Base-by-base conservation (phyloP, 2,797 vertebrate species). In the Chelon auratus region DNA sequence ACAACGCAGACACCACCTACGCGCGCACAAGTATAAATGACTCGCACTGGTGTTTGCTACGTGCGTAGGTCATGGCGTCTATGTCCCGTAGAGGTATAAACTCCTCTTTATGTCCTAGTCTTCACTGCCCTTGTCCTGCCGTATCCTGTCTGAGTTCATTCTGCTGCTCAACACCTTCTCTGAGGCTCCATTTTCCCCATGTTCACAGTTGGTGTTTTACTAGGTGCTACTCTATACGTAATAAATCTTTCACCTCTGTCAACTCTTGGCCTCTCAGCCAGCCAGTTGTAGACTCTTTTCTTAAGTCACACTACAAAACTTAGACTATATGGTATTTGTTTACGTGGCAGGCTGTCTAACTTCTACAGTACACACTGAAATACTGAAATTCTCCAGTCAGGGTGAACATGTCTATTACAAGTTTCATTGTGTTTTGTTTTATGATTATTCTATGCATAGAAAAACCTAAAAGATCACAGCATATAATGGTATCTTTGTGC, bases 231-330 rank as follows among this genome's bases (percentile, higher is more conserved):
- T 72, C 40, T 56, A 5, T 56, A 53, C 61, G 39, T 50, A 43
- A 74, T 74, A 72, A 72, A 69, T 84, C 78, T 69, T 71, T 69
- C 67, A 64, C 71, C 47, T 68, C 70, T 61, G 55, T 75, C 53
- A 40, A 59, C 45, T 60, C 39, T 72, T 1, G 42, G 56, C 10
- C 39, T 13, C 62, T 59, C 59, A 67, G 67, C 61, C 26, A 14
- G 56, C 9, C 58, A 47, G 47, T 62, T 17, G 14, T 20, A 22
- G 22, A 54, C 6, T 37, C 45, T 33, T 67, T 60, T 63, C 39
- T 45, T 24, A 65, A 39, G 36, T 18, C 48, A 39, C 64, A 33
- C 51, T 8, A 24, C 58, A 60, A 63, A 26, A 22, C 53, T 47
- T 20, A 37, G 50, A 64, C 54, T 12, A 37, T 53, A 59, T 56